Evolutionary conservation across 2,888 invertebrate species (phyloP), one percentile per base, ranked within the genome.

Genomic region (Campoplex capitator): DNA sequence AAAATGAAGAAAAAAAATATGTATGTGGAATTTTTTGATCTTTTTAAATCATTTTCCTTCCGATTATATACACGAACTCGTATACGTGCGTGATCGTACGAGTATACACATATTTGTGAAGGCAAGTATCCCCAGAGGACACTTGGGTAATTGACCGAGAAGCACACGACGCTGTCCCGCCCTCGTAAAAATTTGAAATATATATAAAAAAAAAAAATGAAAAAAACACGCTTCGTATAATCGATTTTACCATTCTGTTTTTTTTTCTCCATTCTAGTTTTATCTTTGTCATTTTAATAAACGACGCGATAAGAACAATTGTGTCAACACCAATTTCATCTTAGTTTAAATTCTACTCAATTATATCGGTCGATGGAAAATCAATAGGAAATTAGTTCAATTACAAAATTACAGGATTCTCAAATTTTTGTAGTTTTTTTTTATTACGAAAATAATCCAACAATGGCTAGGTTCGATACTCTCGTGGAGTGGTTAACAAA

Each of bases 131-230:
- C 23, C 13, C 68, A 48, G 67, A 73, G 74, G 48, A 81, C 54
- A 73, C 62, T 79, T 54, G 74, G 74, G 74, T 82, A 82, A 82
- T 74, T 56, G 81, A 67, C 54, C 67, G 80, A 35, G 51, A 16
- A 73, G 51, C 62, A 81, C 35, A 75, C 74, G 54, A 56, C 42
- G 67, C 32, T 28, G 77, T 4, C 16, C 35, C 45, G 42, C 65
- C 45, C 35, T 68, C 76, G 23, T 62, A 32, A 6, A 75, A 45
- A 62, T 74, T 42, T 32, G 2, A 38, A 38, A 75, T 62, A 38
- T 6, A 38, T 38, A 4, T 23, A 23, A 23, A 23, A 23, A 23
- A 38, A 6, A 38, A 4, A 28, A 28, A 62, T 1, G 1, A 38
- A 4, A 28, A 28, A 62, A 45, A 28, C 45, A 8, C 45, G 54